These are phyloP conservation scores for Drosophila melanosoma DNA, from an alignment of 2,888 invertebrate species.

Conservation along the genomic window DNA sequence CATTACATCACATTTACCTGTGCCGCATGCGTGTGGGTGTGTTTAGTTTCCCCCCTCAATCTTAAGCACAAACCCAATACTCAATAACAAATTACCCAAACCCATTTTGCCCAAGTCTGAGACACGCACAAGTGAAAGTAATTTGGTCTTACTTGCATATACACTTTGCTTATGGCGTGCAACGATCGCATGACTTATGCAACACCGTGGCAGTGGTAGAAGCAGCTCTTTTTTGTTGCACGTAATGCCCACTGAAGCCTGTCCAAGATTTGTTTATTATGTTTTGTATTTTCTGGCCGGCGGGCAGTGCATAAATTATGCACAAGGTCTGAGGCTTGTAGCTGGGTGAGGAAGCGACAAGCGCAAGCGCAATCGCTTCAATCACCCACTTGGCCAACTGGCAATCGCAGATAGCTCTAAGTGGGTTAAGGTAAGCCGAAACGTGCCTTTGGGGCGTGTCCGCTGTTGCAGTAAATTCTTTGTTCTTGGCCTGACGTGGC, in stretches of 20 bases:
- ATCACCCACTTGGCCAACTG: constrained; percentile 10
- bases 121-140: constrained; percentile 77
- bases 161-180: constrained; percentile 34
- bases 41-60: constrained; percentile 9
- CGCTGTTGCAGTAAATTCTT: constrained; percentile 15
- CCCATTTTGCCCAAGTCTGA: constrained; percentile 6
- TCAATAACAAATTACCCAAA: constrained; percentile 10
- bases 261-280: constrained; percentile 21
- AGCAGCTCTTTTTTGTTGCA: constrained; percentile 27
- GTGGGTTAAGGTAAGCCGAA: constrained; percentile 71
- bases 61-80: constrained; percentile 9
- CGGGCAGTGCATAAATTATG: constrained; percentile 32
- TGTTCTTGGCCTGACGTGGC: constrained; percentile 56
- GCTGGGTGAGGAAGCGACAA: constrained; percentile 15
- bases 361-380: constrained; percentile 31
- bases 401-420: constrained; percentile 49
- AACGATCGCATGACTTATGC: constrained; percentile 65
- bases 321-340: constrained; percentile 39
- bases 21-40: constrained; percentile 51
- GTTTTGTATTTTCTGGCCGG: not conserved
- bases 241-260: constrained; percentile 47
- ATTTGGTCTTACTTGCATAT: constrained; percentile 64
- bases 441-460: constrained; percentile 63
- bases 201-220: constrained; percentile 50
- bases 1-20: constrained; percentile 57